These are phyloP conservation scores for Ochropleura plecta DNA, from an alignment of 2,888 invertebrate genomes.

Conservation along the genomic window DNA sequence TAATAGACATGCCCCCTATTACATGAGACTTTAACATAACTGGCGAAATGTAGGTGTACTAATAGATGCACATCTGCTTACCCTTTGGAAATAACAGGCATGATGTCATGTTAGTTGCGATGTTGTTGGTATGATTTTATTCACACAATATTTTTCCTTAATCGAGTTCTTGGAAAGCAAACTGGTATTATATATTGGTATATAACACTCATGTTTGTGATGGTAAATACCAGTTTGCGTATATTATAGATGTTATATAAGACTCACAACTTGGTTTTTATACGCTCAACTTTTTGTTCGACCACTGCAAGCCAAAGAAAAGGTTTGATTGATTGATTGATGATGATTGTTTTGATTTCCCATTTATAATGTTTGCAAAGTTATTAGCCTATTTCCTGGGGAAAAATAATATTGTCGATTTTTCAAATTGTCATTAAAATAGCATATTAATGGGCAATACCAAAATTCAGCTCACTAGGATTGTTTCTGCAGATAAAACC, in stretches of 20 bases:
- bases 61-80: too few relatives aligned
- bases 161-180: conserved; percentile 16
- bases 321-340: not conserved
- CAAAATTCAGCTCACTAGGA: too few relatives aligned
- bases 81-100: too few relatives aligned
- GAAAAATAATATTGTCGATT: too few relatives aligned
- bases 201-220: too few relatives aligned
- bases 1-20: too few relatives aligned
- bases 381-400: not conserved
- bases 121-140: conserved; percentile 10
- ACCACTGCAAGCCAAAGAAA: not conserved
- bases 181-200: conserved; percentile 1
- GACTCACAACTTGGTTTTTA: not conserved
- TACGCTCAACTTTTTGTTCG: not conserved
- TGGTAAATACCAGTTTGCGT: too few relatives aligned
- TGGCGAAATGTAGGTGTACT: too few relatives aligned
- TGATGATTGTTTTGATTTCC: not conserved
- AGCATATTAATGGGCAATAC: too few relatives aligned
- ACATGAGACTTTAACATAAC: too few relatives aligned
- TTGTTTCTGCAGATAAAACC: too few relatives aligned
- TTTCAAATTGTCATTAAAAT: too few relatives aligned
- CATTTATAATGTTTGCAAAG: not conserved
- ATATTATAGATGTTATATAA: not conserved
- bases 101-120: not conserved
- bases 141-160: conserved; percentile 34